Percentiles rank a stretch among this genome's conserved stretches.
Evolutionary conservation across 53 echinoderm and acorn worm genomes (phyloP).

Genomic region (Echinometra lucunter): DNA sequence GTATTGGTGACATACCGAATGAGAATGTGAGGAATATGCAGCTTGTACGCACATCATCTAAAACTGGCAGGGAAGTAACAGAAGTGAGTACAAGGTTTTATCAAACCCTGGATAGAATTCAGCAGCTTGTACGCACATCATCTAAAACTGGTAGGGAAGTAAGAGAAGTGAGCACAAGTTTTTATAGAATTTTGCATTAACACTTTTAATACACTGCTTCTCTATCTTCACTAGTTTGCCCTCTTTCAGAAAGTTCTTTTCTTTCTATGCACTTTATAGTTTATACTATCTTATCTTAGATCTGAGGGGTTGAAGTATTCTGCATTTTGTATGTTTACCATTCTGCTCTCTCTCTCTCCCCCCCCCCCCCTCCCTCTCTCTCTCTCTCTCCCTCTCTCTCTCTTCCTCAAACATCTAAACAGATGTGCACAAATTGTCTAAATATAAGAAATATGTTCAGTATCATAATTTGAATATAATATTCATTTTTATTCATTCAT

Average conservation of each 20-base stretch:
- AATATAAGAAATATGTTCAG: not conserved
- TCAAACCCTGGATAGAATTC: not conserved
- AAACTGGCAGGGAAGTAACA: constrained; percentile 4
- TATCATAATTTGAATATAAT: too few species aligned
- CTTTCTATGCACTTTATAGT: not conserved
- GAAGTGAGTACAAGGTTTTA: not conserved
- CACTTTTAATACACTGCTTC: too few species aligned
- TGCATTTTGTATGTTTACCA: too few species aligned
- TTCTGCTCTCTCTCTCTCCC: too few species aligned
- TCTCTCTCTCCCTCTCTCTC: not conserved
- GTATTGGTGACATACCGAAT: constrained; percentile 90
- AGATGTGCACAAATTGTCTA: not conserved
- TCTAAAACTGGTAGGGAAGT: constrained; percentile 53
- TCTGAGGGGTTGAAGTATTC: too few species aligned
- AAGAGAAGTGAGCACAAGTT: not conserved
- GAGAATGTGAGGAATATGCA: constrained; percentile 85
- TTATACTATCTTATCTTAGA: too few species aligned
- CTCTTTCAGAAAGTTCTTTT: too few species aligned
- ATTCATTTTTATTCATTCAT: too few species aligned
- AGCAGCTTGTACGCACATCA: constrained; percentile 76
- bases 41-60: constrained; percentile 79
- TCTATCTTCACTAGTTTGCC: too few species aligned
- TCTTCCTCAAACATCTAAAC: not conserved
- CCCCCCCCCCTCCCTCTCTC: not conserved
- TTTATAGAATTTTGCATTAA: not conserved